Evolutionary conservation across 2,113 vertebrate genomes (phyloP).

Genomic region (Grallaria varia): DNA sequence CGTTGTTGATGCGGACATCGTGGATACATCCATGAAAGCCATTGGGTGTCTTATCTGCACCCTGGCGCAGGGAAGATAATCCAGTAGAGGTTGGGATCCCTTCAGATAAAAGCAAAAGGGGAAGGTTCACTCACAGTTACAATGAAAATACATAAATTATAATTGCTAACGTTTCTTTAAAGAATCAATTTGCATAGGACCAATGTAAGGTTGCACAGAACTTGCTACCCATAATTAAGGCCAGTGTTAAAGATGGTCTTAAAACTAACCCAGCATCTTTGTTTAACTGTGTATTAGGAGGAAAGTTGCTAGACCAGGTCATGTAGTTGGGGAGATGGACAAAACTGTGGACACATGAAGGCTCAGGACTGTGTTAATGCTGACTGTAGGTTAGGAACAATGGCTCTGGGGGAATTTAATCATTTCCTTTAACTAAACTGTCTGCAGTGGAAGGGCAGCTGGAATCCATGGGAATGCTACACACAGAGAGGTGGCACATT

Average conservation of each 20-base stretch:
- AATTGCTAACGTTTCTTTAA: background rate
- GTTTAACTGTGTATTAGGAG: background rate
- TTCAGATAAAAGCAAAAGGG: conserved; percentile 50
- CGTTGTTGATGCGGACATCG: conserved; percentile 91
- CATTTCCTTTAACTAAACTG: background rate
- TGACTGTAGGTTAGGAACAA: background rate
- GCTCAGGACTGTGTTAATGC: background rate
- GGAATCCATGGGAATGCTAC: background rate
- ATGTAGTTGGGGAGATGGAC: background rate
- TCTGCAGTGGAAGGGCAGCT: background rate
- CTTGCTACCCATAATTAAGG: background rate
- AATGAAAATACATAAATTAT: background rate
- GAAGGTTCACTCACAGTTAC: background rate
- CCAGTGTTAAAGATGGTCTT: background rate
- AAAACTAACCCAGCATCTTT: background rate
- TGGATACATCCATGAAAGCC: conserved; percentile 93
- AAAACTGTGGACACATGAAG: background rate
- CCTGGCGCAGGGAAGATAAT: conserved; percentile 83
- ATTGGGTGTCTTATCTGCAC: conserved; percentile 83
- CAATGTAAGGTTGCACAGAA: background rate
- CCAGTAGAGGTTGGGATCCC: conserved; percentile 87
- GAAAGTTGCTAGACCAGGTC: background rate
- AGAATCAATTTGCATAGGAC: background rate
- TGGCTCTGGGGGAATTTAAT: background rate
- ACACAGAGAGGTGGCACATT: background rate